Conservation (phyloP, 2,888 invertebrate species). For the Eupithecia inturbata region DNA sequence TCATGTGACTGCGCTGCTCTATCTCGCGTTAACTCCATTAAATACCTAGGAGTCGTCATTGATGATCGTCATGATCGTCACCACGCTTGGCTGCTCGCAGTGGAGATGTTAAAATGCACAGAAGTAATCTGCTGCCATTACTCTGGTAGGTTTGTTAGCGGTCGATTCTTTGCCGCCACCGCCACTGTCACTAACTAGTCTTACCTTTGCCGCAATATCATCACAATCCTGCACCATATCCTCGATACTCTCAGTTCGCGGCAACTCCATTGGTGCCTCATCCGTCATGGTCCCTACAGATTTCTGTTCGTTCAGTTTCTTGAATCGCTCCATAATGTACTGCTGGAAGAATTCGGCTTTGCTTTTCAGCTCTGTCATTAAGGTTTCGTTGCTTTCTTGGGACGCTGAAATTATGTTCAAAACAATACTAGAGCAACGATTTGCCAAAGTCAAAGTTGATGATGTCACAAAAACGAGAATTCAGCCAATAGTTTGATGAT, state of each 20-base stretch:
- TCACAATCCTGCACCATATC: slow-evolving; percentile 67
- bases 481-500: neutral
- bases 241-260: slow-evolving; percentile 52
- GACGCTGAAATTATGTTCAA: slow-evolving; percentile 55
- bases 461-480: neutral
- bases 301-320: slow-evolving; percentile 64
- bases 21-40: too few relatives aligned
- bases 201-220: slow-evolving; percentile 62
- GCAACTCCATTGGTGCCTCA: slow-evolving; percentile 28
- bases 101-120: too few relatives aligned
- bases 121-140: too few relatives aligned
- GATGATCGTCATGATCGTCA: too few relatives aligned
- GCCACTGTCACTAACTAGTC: neutral
- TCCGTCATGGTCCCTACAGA: slow-evolving; percentile 69
- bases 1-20: too few relatives aligned
- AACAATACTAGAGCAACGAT: too few relatives aligned
- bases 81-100: too few relatives aligned
- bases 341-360: slow-evolving; percentile 87
- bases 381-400: slow-evolving; percentile 83
- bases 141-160: too few relatives aligned
- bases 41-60: too few relatives aligned
- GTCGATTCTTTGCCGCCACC: too few relatives aligned
- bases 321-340: slow-evolving; percentile 84
- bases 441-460: too few relatives aligned
- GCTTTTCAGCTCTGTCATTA: slow-evolving; percentile 84